Base-by-base conservation (phyloP, 2,113 vertebrate species). In the Lutjanus erythropterus region DNA sequence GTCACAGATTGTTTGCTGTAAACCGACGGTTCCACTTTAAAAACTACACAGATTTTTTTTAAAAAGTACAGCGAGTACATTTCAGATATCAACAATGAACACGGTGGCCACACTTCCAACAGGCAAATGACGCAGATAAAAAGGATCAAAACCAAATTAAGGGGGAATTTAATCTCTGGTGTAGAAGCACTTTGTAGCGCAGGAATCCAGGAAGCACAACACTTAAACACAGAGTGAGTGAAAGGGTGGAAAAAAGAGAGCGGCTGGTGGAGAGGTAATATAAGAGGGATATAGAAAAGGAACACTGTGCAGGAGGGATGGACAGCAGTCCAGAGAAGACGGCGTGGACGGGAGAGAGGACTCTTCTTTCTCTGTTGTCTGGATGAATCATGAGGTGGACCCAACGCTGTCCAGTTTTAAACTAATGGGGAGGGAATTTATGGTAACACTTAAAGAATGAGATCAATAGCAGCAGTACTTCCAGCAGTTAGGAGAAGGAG, bases 401-500 rank as follows among this genome's bases (percentile, higher is more conserved):
- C 37, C 66, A 85, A 78, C 31, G 29, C 76, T 60, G 61, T 87
- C 84, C 85, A 66, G 84, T 89, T n/a, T 93, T 87, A 85, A 89
- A 87, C 78, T 91, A 93, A 91, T 93, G 92, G 87, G 90, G 86
- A 86, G 86, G 85, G 88, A 92, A 93, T 94, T 95, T 94, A 95
- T 94, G 92, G 93, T 89, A 94, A 95, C 94, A 94, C 94, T 95
- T 93, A 94, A 92, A 90, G 90, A 91, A 91, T 88, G 83, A 78
- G 88, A 94, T 95, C 93, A 91, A 95, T 95, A 93, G 84, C 55
- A 75, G 80, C 71, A 42, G 42, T 18, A 65, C 86, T 82, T 89
- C 75, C 67, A 92, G 81, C 41, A 50, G 78, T 58, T 84, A 77
- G 80, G 83, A 76, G 71, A 6, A 74, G 80, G 29, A 65, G 73